Evolutionary conservation across 2,113 vertebrate species (phyloP).

Genomic region (Polyodon spathula): DNA sequence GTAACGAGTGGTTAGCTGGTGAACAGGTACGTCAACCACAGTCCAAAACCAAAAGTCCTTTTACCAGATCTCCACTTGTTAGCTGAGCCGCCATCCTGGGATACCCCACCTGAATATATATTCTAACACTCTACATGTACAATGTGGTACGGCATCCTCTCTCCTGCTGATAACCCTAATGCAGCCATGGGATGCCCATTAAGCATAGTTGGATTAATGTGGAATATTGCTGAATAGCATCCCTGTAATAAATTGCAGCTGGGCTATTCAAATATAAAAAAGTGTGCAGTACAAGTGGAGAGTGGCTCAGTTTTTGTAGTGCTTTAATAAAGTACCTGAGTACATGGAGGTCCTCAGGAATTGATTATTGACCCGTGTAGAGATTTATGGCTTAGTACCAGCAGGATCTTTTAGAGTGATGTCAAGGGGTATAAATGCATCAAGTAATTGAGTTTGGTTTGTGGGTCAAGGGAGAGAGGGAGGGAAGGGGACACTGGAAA

Average conservation of each 20-base stretch:
- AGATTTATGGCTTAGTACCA: conserved; percentile 53
- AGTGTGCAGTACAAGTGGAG: not conserved
- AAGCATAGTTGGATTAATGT: not conserved
- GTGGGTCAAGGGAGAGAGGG: conserved; percentile 34
- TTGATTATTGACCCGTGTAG: conserved; percentile 56
- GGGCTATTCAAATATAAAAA: not conserved
- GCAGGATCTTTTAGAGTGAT: conserved; percentile 33
- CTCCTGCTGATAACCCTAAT: conserved; percentile 6
- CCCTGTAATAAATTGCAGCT: not conserved
- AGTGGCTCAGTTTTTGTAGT: not conserved
- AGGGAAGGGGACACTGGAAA: not conserved
- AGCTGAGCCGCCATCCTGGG: conserved; percentile 22
- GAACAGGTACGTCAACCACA: not conserved
- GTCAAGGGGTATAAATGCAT: conserved; percentile 47
- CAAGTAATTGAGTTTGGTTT: conserved; percentile 59
- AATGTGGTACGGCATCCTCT: no score
- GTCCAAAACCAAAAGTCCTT: not conserved
- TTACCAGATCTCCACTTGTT: not conserved
- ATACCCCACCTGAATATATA: no score
- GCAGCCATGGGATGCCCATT: conserved; percentile 5
- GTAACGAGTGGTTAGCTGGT: not conserved
- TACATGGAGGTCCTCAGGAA: conserved; percentile 45
- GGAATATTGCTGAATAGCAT: not conserved
- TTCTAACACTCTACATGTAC: no score
- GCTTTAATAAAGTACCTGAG: conserved; percentile 39